phyloP scores from a whole-genome alignment of 2,888 invertebrate genomes.

The Plagodis pulveraria region DNA sequence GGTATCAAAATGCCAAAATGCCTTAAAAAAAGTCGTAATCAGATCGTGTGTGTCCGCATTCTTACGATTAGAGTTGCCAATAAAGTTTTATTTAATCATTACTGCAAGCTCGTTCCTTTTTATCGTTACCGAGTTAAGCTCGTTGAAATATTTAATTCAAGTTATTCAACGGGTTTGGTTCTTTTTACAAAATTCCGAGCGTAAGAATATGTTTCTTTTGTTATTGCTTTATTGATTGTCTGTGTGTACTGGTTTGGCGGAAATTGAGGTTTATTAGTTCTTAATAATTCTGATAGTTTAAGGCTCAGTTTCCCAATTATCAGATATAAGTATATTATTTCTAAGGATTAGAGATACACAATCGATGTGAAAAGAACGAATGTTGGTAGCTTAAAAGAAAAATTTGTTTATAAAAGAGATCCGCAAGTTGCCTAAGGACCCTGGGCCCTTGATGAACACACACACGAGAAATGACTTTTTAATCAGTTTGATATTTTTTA shows the following conservation, averaged over 20 bases:
- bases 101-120: conserved; percentile 37
- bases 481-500: too few species aligned
- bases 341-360: too few species aligned
- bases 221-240: conserved; percentile 13
- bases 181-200: conserved; percentile 19
- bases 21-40: neutral
- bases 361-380: too few species aligned
- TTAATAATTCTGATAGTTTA: too few species aligned
- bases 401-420: too few species aligned
- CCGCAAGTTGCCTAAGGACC: too few species aligned
- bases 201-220: conserved; percentile 15
- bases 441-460: too few species aligned
- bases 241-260: conserved; percentile 4
- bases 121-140: conserved; percentile 44
- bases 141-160: conserved; percentile 36
- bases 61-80: conserved; percentile 17
- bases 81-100: conserved; percentile 49
- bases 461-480: too few species aligned
- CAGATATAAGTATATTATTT: too few species aligned
- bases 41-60: neutral
- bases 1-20: neutral
- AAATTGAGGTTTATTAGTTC: conserved; percentile 9
- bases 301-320: too few species aligned
- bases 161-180: conserved; percentile 27
- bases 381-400: too few species aligned